A percentile compares a stretch with the other conserved stretches of the same genome.
Conservation (phyloP, 2,888 invertebrate species). For the Macaria notata region DNA sequence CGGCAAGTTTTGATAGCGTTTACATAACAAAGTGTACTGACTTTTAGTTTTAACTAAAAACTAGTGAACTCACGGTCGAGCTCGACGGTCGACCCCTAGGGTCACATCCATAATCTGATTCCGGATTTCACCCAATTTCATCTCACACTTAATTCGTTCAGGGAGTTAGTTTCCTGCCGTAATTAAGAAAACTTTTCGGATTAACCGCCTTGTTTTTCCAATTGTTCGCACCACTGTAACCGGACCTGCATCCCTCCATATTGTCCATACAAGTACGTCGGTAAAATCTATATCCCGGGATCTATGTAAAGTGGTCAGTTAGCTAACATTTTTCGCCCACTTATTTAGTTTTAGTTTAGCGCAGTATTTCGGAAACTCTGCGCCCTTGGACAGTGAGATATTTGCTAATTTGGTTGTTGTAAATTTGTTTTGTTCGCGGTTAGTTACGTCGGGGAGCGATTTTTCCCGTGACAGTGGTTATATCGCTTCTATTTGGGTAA, state of each 20-base stretch:
- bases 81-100: conserved; percentile 26
- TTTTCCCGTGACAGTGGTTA: conserved; percentile 21
- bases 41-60: no score
- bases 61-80: background rate
- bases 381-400: conserved; percentile 74
- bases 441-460: conserved; percentile 29
- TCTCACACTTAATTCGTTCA: conserved; percentile 69
- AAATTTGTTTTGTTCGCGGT: conserved; percentile 64
- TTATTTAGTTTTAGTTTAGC: conserved; percentile 74
- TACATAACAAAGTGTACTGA: no score
- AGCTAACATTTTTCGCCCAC: conserved; percentile 70
- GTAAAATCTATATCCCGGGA: conserved; percentile 24
- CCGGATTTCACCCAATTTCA: conserved; percentile 66
- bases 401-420: conserved; percentile 75
- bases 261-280: background rate
- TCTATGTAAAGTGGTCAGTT: conserved; percentile 50
- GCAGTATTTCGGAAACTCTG: conserved; percentile 61
- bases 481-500: conserved; percentile 5
- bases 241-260: conserved; percentile 37
- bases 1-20: no score
- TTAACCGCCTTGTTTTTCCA: conserved; percentile 75
- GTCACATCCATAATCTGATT: conserved; percentile 58
- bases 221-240: conserved; percentile 48
- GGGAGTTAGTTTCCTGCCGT: conserved; percentile 76
- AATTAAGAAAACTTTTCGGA: conserved; percentile 79